Base-by-base conservation (phyloP, 2,888 invertebrate genomes). In the Thyatira batis region DNA sequence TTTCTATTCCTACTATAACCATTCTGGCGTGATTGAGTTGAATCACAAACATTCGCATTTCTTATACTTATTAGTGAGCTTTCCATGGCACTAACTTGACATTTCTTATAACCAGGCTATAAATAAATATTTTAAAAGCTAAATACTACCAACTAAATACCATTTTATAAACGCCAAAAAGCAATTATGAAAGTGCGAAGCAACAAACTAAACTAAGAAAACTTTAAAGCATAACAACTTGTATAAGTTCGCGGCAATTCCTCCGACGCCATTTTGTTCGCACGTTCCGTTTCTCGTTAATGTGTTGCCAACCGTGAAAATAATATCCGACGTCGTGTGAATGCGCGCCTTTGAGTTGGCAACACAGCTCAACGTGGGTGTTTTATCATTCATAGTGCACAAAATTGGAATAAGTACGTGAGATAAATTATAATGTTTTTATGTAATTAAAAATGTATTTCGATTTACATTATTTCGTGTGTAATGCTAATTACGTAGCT, bases 261-360 rank as follows among this genome's bases (percentile, higher is more conserved):
- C 57, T 25, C 54, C 54, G 58, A 59, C 58, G 68, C 64, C 70
- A 76, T 73, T 68, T 71, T 68, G 61, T 48, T 17, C 53, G 57
- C 76, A 74, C 79, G 78, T 79, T 71, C 70, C 82, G 82, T 79
- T 81, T 82, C 84, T 84, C 78, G 82, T 87, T 86, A 87, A 63
- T 63, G 78, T 83, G 86, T 80, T 82, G 82, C 84, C 87, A 84
- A 75, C 76, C 89, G 85, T 87, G 80, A 88, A 86, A 89, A 89
- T 82, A 88, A 89, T 85, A 87, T 85, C 82, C 82, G 84, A 80
- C 85, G 84, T 76, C 81, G 53, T 67, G 56, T 63, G 87, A 87
- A 87, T 87, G 66, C 65, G 21, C 55, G 72, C 79, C 85, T 89
- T 88, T 88, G 87, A 87, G 74, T 77, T 80, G 77, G 77, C 71